These are phyloP conservation scores for Crotophaga sulcirostris DNA, from an alignment of 2,113 vertebrate genomes.

Conservation along the genomic window DNA sequence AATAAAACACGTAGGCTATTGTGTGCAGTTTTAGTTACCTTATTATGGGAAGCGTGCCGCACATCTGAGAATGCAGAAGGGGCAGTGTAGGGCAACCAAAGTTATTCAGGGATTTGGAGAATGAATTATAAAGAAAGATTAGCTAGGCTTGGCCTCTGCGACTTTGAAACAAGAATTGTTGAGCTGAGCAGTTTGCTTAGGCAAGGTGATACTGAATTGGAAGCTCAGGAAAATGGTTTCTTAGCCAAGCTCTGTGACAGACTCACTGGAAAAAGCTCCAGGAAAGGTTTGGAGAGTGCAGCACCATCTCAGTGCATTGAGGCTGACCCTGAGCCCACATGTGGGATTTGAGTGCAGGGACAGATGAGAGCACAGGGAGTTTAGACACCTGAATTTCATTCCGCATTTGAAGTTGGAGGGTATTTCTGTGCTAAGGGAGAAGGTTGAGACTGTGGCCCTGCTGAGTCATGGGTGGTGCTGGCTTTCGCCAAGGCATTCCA, in stretches of 20 bases:
- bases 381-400: not conserved
- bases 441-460: accelerated
- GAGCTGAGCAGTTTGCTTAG: constrained; percentile 34
- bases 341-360: not conserved
- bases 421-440: not conserved
- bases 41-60: not conserved
- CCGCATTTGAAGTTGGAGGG: not conserved
- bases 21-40: constrained; percentile 26
- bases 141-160: constrained; percentile 46
- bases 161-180: constrained; percentile 42
- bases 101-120: constrained; percentile 57
- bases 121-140: constrained; percentile 55
- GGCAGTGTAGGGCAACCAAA: constrained; percentile 11
- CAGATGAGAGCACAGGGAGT: not conserved
- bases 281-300: not conserved
- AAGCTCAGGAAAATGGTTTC: not conserved
- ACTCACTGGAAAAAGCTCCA: not conserved
- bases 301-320: accelerated
- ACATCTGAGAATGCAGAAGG: not conserved
- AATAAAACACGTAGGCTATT: constrained; percentile 38
- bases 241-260: not conserved
- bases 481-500: not conserved
- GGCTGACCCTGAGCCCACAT: not conserved
- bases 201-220: not conserved
- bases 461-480: not conserved